These are phyloP conservation scores for Axinella damicornis DNA, from an alignment of 37 sponge, comb jelly and placozoan genomes.

Conservation along the genomic window DNA sequence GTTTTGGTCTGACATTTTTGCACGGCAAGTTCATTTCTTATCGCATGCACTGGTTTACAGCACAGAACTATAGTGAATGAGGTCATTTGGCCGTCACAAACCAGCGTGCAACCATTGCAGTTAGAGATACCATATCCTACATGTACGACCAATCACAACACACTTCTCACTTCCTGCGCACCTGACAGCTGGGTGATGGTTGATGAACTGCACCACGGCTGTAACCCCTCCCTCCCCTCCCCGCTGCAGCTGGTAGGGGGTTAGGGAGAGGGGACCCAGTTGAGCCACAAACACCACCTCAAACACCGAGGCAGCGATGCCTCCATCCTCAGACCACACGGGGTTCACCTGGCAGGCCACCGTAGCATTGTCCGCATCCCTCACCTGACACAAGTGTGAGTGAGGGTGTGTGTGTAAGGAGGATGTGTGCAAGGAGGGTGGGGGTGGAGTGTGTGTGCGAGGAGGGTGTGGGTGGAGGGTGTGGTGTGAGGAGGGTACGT, in stretches of 20 bases:
- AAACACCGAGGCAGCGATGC: slow-evolving; percentile 14
- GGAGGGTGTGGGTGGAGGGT: too few relatives aligned
- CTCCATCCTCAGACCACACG: slow-evolving; percentile 10
- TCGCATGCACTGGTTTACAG: too few relatives aligned
- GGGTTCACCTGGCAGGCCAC: slow-evolving; percentile 72
- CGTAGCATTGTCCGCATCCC: slow-evolving; percentile 11
- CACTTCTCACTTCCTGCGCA: neutral
- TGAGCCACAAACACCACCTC: slow-evolving; percentile 52
- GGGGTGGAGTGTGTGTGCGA: too few relatives aligned
- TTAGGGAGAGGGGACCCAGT: slow-evolving; percentile 35
- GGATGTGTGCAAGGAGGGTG: too few relatives aligned
- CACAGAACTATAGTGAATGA: too few relatives aligned
- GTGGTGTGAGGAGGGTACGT: too few relatives aligned
- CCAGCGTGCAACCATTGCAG: too few relatives aligned
- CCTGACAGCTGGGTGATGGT: neutral
- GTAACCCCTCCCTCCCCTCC: neutral
- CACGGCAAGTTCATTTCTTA: too few relatives aligned
- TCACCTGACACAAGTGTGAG: slow-evolving; percentile 20
- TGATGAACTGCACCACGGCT: slow-evolving; percentile 43
- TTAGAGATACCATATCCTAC: too few relatives aligned
- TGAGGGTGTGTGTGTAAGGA: too few relatives aligned
- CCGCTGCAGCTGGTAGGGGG: slow-evolving; percentile 27
- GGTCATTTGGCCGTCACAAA: too few relatives aligned
- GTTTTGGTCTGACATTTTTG: too few relatives aligned
- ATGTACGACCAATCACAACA: neutral